These are phyloP conservation scores for Rhodinocichla rosea DNA, from an alignment of 2,113 vertebrate species.

Conservation along the genomic window DNA sequence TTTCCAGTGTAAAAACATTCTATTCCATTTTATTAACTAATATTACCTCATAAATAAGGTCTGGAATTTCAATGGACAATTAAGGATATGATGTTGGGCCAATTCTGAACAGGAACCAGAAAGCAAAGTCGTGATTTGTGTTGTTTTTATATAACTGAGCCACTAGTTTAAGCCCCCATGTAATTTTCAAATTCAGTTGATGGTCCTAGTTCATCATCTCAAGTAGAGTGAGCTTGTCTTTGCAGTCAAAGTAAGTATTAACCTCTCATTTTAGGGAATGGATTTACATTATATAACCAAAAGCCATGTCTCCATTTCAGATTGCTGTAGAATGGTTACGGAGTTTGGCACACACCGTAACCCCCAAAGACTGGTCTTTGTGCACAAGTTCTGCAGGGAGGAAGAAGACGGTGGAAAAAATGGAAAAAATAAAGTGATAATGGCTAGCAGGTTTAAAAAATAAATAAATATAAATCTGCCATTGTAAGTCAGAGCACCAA, in stretches of 20 bases:
- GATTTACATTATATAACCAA: not conserved
- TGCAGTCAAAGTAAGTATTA: not conserved
- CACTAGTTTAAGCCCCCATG: not conserved
- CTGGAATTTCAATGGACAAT: not conserved
- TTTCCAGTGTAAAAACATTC: not conserved
- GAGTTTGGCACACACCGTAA: not conserved
- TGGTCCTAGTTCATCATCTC: not conserved
- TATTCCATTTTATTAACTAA: not conserved
- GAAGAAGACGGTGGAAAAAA: not conserved
- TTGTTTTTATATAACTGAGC: not conserved
- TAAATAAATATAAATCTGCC: not conserved
- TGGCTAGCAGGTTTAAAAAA: not conserved
- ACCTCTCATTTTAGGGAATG: not conserved
- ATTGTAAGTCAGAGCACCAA: not conserved
- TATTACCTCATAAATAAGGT: not conserved
- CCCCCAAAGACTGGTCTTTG: not conserved
- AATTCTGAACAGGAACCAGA: not conserved
- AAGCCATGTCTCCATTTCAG: not conserved
- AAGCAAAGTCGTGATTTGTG: not conserved
- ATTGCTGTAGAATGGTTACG: not conserved
- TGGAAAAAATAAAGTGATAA: not conserved
- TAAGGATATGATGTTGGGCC: not conserved
- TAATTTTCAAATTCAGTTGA: not conserved
- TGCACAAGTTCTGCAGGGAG: not conserved
- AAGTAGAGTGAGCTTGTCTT: not conserved